These are phyloP conservation scores for Andrena flavipes DNA, from an alignment of 2,888 invertebrate species.

Conservation along the genomic window DNA sequence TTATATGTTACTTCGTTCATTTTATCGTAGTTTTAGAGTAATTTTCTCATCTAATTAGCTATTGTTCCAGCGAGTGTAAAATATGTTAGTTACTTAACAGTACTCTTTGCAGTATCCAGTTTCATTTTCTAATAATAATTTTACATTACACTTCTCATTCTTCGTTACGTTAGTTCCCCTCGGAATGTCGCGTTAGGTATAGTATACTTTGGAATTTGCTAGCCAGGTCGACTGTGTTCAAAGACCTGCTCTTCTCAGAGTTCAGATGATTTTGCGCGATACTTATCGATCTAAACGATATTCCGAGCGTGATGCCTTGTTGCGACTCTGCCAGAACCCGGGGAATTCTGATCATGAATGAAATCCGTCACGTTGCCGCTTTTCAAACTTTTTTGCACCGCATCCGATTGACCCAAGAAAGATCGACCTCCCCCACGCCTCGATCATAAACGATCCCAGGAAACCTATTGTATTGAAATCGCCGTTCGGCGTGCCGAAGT, in stretches of 20 bases:
- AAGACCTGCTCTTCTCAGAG: conserved; percentile 26
- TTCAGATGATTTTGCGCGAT: conserved; percentile 46
- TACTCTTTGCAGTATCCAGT: no score
- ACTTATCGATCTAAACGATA: conserved; percentile 59
- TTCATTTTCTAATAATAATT: no score
- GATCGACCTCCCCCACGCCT: conserved; percentile 11
- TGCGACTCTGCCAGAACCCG: conserved; percentile 63
- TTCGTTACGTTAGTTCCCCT: not conserved
- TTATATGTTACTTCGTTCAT: no score
- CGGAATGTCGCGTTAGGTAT: not conserved
- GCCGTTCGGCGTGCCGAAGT: not conserved
- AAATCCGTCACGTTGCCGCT: conserved; percentile 57
- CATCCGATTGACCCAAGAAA: conserved; percentile 24
- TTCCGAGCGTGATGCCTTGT: conserved; percentile 56
- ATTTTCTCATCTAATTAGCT: no score
- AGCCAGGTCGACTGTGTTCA: conserved; percentile 15
- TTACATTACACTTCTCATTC: not conserved
- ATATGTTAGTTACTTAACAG: no score
- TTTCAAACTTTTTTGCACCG: conserved; percentile 51
- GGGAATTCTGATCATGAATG: conserved; percentile 55
- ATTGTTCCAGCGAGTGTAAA: no score
- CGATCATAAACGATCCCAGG: not conserved
- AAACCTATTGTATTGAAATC: conserved; percentile 21
- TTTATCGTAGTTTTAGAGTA: no score
- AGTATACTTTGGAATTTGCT: not conserved